These are phyloP conservation scores for Chaetorhynchus papuensis DNA, from an alignment of 2,113 vertebrate species.

Conservation along the genomic window DNA sequence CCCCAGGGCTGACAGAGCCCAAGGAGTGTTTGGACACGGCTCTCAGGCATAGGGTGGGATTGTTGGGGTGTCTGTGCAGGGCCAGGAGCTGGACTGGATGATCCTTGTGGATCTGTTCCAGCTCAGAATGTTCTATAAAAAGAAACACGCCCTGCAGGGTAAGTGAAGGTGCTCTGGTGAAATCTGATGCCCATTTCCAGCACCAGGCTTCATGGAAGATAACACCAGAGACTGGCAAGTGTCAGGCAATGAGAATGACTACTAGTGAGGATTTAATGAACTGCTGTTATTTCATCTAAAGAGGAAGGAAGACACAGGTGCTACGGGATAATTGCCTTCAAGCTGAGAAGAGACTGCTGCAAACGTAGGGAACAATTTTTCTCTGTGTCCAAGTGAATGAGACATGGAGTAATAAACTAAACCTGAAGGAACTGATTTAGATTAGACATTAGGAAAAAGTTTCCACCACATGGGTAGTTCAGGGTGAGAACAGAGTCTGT, in stretches of 20 bases:
- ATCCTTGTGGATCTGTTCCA: neutral
- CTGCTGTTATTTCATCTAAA: neutral
- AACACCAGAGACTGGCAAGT: neutral
- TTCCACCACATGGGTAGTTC: neutral
- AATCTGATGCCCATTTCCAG: neutral
- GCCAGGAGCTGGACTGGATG: neutral
- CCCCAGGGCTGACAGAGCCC: neutral
- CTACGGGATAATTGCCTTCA: neutral
- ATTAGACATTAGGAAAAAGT: neutral
- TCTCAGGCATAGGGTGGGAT: neutral
- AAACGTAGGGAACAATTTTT: neutral
- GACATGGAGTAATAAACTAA: neutral
- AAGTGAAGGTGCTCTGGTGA: neutral
- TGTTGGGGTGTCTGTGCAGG: neutral
- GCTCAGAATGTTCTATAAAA: neutral
- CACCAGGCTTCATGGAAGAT: fast-evolving
- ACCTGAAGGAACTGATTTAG: neutral
- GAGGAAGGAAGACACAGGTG: neutral
- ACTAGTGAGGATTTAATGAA: neutral
- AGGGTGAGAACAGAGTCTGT: neutral
- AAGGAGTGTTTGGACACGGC: fast-evolving
- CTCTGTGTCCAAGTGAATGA: neutral
- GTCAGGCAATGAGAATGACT: neutral
- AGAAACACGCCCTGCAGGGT: neutral
- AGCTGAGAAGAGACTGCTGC: neutral